Base-by-base conservation (phyloP, 2,113 vertebrate genomes). In the Gracilinanus agilis region DNA sequence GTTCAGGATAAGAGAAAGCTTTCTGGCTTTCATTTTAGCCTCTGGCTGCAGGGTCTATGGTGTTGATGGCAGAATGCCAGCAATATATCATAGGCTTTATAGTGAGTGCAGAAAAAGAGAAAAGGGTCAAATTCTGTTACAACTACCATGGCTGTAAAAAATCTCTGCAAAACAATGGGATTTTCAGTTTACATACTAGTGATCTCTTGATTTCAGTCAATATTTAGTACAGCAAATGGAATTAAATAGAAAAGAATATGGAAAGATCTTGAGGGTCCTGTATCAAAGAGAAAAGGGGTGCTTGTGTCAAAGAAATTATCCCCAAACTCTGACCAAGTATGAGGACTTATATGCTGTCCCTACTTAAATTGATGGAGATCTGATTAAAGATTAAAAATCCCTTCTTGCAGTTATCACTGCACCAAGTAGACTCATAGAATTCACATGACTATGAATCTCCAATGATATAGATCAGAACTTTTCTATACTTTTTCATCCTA, bases 11-110 rank as follows among this genome's bases (percentile, higher is more conserved):
- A 83, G 67, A 83, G 67, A 83, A 83, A 83, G 67, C 67, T 83
- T 83, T 83, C 67, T 83, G 67, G 67, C 67, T 83, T 83, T 83
- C 67, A 83, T 83, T 83, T 83, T n/a, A 83, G 23, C 67, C 67
- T 83, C 67, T 83, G 67, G 67, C n/a, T 83, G 16, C 67, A 83
- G 67, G 67, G 67, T n/a, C 61, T 83, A 83, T 21, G 67, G 67
- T 83, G 67, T 83, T 83, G n/a, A 83, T 40, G 67, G 67, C 67
- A 0, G n/a, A 2, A 3, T 23, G 67, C 67, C 67, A 83, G 67
- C 67, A 83, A n/a, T 83, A 40, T 83, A 83, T 83, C 67, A 83
- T 83, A 83, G 67, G 67, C 27, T 83, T 83, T 83, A 83, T 19
- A 83, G 67, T 83, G 67, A 83, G 19, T 40, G n/a, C 19, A 83